Conservation (phyloP, 2,797 vertebrate genomes). For the Siniperca undulata region DNA sequence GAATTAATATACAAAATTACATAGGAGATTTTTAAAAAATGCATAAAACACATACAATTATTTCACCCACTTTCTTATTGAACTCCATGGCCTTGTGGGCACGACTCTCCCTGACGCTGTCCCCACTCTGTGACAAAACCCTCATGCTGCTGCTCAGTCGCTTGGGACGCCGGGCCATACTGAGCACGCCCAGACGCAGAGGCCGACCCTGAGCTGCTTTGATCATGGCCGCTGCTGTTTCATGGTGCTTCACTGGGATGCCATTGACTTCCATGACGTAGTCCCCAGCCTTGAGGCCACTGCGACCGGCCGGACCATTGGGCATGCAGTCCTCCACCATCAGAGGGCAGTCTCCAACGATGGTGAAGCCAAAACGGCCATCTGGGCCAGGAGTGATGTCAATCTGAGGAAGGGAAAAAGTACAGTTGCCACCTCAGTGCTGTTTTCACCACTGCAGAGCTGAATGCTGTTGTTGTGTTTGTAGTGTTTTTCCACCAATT, state of each 20-base stretch:
- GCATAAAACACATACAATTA: not conserved
- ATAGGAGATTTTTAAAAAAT: not conserved
- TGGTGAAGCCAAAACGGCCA: conserved; percentile 89
- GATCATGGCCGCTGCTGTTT: conserved; percentile 84
- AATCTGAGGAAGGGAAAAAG: conserved; percentile 58
- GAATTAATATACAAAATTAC: not conserved
- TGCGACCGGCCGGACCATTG: conserved; percentile 84
- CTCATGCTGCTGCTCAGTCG: conserved; percentile 83
- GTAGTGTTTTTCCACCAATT: not conserved
- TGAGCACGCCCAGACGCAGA: conserved; percentile 89
- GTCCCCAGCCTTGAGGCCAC: conserved; percentile 87
- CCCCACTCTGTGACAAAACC: conserved; percentile 82
- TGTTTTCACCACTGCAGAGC: not conserved
- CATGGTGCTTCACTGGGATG: conserved; percentile 83
- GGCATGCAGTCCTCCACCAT: conserved; percentile 88
- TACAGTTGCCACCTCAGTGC: not conserved
- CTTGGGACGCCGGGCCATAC: conserved; percentile 83
- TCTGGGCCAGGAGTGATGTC: conserved; percentile 83
- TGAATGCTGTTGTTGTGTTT: not conserved
- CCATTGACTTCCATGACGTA: conserved; percentile 91
- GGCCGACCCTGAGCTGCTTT: conserved; percentile 82
- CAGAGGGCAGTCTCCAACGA: conserved; percentile 86
- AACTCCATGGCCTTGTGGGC: conserved; percentile 93
- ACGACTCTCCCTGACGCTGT: conserved; percentile 86
- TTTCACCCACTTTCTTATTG: conserved; percentile 88